Conservation (phyloP, 2,888 invertebrate genomes). For the Ceratothoa steindachneri region DNA sequence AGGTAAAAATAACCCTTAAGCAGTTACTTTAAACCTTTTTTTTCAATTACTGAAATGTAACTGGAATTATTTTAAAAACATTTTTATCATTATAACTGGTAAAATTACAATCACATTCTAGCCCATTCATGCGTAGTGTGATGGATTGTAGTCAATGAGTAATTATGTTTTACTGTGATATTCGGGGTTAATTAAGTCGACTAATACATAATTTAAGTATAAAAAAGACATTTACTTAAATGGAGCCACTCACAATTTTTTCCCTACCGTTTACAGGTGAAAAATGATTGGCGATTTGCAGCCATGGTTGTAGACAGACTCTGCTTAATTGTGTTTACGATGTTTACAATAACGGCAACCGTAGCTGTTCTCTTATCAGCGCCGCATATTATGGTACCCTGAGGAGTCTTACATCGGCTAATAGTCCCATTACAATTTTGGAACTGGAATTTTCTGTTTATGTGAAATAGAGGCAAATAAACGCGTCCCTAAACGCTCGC, state of each 20-base stretch:
- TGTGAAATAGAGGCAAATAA: background rate
- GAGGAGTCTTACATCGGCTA: slow-evolving; percentile 50
- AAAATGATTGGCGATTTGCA: slow-evolving; percentile 96
- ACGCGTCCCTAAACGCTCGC: background rate
- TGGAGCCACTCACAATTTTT: too few species aligned
- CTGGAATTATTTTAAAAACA: background rate
- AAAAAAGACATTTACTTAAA: too few species aligned
- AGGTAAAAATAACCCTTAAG: too few species aligned
- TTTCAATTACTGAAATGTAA: too few species aligned
- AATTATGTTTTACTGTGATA: too few species aligned
- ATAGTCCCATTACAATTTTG: background rate
- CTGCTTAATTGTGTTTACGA: slow-evolving; percentile 90
- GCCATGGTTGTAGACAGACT: slow-evolving; percentile 97
- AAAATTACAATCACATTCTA: too few species aligned
- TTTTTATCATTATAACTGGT: background rate
- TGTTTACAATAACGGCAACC: slow-evolving; percentile 89
- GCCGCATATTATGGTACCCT: slow-evolving; percentile 92
- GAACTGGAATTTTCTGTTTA: background rate
- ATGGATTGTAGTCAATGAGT: too few species aligned
- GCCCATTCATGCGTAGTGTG: too few species aligned
- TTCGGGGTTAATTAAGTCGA: too few species aligned
- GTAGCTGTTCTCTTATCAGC: slow-evolving; percentile 85
- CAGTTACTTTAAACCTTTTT: too few species aligned
- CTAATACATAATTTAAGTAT: too few species aligned
- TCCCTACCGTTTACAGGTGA: slow-evolving; percentile 57